phyloP scores from a whole-genome alignment of 2,888 invertebrate genomes.

The Andrena dorsata region DNA sequence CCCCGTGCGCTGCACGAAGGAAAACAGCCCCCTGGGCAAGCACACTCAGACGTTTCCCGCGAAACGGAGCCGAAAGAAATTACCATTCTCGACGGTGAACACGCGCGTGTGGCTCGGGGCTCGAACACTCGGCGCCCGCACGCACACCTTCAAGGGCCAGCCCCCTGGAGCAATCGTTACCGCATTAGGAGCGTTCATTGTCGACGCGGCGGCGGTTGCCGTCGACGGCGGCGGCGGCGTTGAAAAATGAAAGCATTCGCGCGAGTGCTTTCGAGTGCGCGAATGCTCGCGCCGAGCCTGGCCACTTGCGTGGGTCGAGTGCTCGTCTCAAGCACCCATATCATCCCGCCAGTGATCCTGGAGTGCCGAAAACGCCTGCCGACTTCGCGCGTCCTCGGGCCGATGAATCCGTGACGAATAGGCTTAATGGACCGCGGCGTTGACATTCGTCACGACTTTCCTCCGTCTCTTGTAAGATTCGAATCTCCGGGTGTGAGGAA shows the following conservation, averaged over 20 bases:
- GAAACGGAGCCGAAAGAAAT: slow-evolving; percentile 24
- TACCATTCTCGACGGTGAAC: slow-evolving; percentile 16
- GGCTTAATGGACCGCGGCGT: background rate
- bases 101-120: slow-evolving; percentile 3
- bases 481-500: too few species aligned
- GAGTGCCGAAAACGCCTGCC: slow-evolving; percentile 45
- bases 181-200: slow-evolving; percentile 66
- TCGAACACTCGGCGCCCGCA: slow-evolving; percentile 15
- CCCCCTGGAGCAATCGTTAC: slow-evolving; percentile 66
- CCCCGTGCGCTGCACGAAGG: too few species aligned
- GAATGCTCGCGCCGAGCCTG: slow-evolving; percentile 59
- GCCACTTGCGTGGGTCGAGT: slow-evolving; percentile 61
- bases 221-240: slow-evolving; percentile 9
- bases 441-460: background rate
- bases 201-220: slow-evolving; percentile 42
- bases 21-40: background rate
- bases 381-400: slow-evolving; percentile 2
- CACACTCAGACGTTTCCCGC: background rate
- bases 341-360: slow-evolving; percentile 52
- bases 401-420: slow-evolving; percentile 13
- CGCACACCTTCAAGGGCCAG: slow-evolving; percentile 43
- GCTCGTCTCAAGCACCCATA: slow-evolving; percentile 67
- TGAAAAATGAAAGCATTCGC: slow-evolving; percentile 68
- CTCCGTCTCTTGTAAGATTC: background rate
- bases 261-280: slow-evolving; percentile 66